Evolutionary conservation across 2,888 invertebrate genomes (phyloP).

Genomic region (Rhagophthalmus giganteus): DNA sequence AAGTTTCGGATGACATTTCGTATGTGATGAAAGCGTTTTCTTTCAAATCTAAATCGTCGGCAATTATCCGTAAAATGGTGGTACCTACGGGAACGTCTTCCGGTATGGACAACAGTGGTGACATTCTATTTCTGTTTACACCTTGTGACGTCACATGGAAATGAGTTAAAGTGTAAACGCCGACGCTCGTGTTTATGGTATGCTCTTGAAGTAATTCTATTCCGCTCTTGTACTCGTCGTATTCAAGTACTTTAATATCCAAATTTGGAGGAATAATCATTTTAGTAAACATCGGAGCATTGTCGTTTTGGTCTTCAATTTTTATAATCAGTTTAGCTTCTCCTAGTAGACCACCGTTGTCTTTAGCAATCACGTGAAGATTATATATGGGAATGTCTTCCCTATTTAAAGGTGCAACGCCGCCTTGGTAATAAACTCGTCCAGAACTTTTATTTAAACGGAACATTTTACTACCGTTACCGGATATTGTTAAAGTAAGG

Average conservation of each 20-base stretch:
- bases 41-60: conserved; percentile 73
- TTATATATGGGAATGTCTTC: conserved; percentile 71
- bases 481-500: conserved; percentile 70
- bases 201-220: conserved; percentile 57
- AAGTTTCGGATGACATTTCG: conserved; percentile 69
- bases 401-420: conserved; percentile 63
- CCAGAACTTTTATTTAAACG: conserved; percentile 67
- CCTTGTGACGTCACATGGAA: conserved; percentile 42
- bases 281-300: conserved; percentile 71
- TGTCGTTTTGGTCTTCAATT: conserved; percentile 82
- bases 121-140: conserved; percentile 41
- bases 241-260: conserved; percentile 67
- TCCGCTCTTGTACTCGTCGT: conserved; percentile 59
- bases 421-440: conserved; percentile 62
- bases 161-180: conserved; percentile 43
- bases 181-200: conserved; percentile 36
- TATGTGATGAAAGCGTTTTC: conserved; percentile 73
- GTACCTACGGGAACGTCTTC: conserved; percentile 74
- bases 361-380: conserved; percentile 73
- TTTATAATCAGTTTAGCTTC: conserved; percentile 72
- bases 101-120: conserved; percentile 69
- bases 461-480: conserved; percentile 76
- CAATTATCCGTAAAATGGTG: conserved; percentile 68
- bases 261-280: conserved; percentile 71
- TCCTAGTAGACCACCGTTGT: conserved; percentile 74